Conservation (phyloP, 53 echinoderm and acorn worm species). For the Henricia sp. region DNA sequence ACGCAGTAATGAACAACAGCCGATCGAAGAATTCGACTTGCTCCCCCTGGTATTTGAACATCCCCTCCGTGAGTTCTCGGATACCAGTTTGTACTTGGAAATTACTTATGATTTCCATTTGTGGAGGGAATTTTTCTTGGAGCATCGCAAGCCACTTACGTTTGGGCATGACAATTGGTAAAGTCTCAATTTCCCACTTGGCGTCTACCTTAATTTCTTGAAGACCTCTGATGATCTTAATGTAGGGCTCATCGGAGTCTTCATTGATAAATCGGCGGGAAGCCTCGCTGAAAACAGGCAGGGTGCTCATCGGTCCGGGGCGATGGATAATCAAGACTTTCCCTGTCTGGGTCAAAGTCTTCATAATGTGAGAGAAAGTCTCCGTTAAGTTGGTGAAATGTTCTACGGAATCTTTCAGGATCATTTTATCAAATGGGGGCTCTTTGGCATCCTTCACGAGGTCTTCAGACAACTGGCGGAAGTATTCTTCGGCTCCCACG, state of each 20-base stretch:
- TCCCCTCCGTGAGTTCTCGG: slow-evolving; percentile 95
- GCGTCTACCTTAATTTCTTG: slow-evolving; percentile 87
- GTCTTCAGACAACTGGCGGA: slow-evolving; percentile 76
- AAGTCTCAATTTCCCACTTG: slow-evolving; percentile 94
- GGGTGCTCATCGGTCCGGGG: slow-evolving; percentile 93
- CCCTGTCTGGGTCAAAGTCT: slow-evolving; percentile 75
- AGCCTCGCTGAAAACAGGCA: slow-evolving; percentile 90
- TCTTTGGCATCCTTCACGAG: slow-evolving; percentile 64
- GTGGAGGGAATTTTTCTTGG: slow-evolving; percentile 89
- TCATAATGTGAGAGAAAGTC: slow-evolving; percentile 89
- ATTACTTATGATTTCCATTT: slow-evolving; percentile 93
- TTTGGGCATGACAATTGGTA: slow-evolving; percentile 94
- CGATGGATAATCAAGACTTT: slow-evolving; percentile 86
- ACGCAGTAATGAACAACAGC: slow-evolving; percentile 84
- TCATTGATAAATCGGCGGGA: slow-evolving; percentile 74
- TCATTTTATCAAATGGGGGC: slow-evolving; percentile 93
- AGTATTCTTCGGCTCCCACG: slow-evolving; percentile 96
- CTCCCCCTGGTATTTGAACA: slow-evolving; percentile 97
- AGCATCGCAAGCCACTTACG: slow-evolving; percentile 98
- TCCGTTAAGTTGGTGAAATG: slow-evolving; percentile 78
- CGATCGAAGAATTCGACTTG: slow-evolving; percentile 95
- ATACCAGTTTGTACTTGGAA: slow-evolving; percentile 83
- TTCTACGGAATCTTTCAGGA: slow-evolving; percentile 88
- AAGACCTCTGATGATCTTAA: slow-evolving; percentile 80
- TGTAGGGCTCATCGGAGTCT: slow-evolving; percentile 94